Evolutionary conservation across 2,888 invertebrate genomes (phyloP).

Genomic region (Erynnis tages): DNA sequence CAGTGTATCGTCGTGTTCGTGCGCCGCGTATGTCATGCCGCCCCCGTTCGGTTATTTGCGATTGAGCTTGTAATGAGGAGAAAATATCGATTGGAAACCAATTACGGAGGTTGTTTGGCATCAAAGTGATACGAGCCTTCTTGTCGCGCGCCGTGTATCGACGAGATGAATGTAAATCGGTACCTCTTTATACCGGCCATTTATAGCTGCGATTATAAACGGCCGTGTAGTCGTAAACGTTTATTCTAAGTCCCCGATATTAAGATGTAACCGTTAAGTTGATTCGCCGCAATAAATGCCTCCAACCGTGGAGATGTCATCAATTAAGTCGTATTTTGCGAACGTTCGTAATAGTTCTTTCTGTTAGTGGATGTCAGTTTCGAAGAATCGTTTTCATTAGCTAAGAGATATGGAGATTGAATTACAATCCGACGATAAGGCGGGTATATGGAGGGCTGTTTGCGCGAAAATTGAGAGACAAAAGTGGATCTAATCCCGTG

Average conservation of each 20-base stretch:
- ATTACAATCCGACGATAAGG: conserved; percentile 21
- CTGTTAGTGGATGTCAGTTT: not conserved
- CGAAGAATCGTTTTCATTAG: conserved; percentile 25
- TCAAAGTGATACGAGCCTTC: conserved; percentile 14
- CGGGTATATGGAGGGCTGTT: conserved; percentile 17
- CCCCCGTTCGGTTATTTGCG: conserved; percentile 25
- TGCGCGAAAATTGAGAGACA: conserved; percentile 34
- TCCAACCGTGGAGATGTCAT: conserved; percentile 8
- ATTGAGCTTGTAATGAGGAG: conserved; percentile 28
- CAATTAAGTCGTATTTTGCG: conserved; percentile 6
- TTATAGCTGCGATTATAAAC: not conserved
- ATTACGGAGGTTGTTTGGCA: conserved; percentile 24
- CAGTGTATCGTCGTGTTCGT: conserved; percentile 18
- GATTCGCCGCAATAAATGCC: too few species aligned
- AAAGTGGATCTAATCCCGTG: conserved; percentile 63
- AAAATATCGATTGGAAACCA: conserved; percentile 28
- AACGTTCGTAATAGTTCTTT: conserved; percentile 4
- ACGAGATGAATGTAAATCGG: conserved; percentile 5
- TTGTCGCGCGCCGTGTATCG: conserved; percentile 18
- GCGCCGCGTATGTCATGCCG: conserved; percentile 21
- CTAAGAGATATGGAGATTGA: conserved; percentile 27
- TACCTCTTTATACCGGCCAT: conserved; percentile 1
- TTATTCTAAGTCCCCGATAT: not conserved
- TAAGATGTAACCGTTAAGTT: not conserved
- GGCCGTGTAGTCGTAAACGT: not conserved